Base-by-base conservation (phyloP, 2,113 vertebrate genomes). In the Zapornia atra region DNA sequence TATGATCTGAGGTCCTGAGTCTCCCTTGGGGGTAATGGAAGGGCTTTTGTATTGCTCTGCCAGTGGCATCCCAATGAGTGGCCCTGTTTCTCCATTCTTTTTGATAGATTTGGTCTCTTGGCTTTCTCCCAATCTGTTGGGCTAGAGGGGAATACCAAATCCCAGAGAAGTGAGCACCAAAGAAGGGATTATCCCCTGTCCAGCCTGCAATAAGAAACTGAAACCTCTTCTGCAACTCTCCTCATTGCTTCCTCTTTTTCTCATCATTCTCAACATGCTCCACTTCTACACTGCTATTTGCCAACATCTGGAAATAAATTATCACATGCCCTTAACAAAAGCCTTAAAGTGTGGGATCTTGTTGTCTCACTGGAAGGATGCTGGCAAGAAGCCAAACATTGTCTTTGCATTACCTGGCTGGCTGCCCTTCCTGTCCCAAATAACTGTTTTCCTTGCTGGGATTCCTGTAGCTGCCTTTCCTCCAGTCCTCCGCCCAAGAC, bases 321-420 rank as follows among this genome's bases (percentile, higher is more conserved):
- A 64, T 12, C 2, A 0, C 28, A 51, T 48, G 34, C 31, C 16
- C 15, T 72, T 84, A 82, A 84, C 68, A 90, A 83, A 7, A 71
- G 14, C 10, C 24, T 84, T 73, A 28, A 40, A 84, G 20, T 22
- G 17, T 54, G 38, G 24, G 18, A 81, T 70, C n/a, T 71, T 36
- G 1, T 78, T 73, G 31, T 59, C 46, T 78, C 38, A 78, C 73
- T 94, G 83, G 11, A 40, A 77, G 83, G 78, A 95, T 82, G 38
- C 53, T 89, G 81, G 48, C 81, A 72, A 70, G 48, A 64, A 75
- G 77, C 89, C 5, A 0, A 68, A 15, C 48, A 84, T 18, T 91
- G 76, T 94, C 69, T 91, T 81, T 76, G 83, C 68, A 46, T 51
- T 73, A 91, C 83, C 77, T 94, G 60, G 11, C 63, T 86, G 59